Base-by-base conservation (phyloP, 2,888 invertebrate genomes). In the Brachyopa scutellaris region DNA sequence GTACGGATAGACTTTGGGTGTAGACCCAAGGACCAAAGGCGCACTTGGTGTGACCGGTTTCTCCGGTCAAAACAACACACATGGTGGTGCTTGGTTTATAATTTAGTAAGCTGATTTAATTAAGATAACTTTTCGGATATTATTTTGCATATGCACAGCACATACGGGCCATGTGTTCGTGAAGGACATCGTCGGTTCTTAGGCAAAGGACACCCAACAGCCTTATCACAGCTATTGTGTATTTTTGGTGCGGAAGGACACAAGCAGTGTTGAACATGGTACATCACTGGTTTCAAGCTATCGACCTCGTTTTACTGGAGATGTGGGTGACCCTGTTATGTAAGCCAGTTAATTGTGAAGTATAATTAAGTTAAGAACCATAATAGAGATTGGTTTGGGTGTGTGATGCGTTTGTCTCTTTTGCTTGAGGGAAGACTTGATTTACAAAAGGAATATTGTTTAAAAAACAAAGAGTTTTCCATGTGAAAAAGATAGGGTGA, bases 121-220 rank as follows among this genome's bases (percentile, higher is more conserved):
- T 79, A 79, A 79, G 79, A 79, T 79, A 79, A 79, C 79, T 79
- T 79, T 74, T 74, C 66, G 74, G 74, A 61, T 74, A 61, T 67
- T 79, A 73, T 55, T 79, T 79, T 79, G 74, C 79, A 79, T 79
- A 67, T 62, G 59, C 7, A 47, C 33, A 40, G 3, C 2, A 15
- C 17, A 45, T 29, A 23, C 23, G 21, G 23, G 31, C 5, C 31
- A 31, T 21, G 4, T 19, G 13, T 5, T 45, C 17, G 9, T 33
- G 45, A 57, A 17, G 42, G 31, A 45, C 4, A 7, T 26, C 29
- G 17, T 29, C 13, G 1, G 36, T 6, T 21, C 13, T 13, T 5
- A 9, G 40, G 40, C 6, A 29, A 9, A 9, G 57, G 3, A 26
- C 26, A 23, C 9, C 33, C 31, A 21, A 13, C 17, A 42, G 40